Conservation (phyloP, 2,113 vertebrate species). For the Parus major region DNA sequence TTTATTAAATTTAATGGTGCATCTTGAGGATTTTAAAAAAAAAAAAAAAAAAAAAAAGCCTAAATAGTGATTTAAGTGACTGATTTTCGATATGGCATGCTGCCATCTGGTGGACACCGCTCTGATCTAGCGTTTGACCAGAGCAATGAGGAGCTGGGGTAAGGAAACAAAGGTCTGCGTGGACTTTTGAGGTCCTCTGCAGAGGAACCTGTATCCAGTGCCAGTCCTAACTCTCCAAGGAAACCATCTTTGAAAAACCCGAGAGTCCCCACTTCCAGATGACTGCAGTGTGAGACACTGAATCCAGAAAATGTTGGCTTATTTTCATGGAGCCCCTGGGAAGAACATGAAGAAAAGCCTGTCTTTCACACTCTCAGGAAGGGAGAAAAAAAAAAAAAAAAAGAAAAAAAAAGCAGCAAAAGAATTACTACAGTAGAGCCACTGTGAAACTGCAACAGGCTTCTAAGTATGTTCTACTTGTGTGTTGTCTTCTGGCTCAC, state of each 20-base stretch:
- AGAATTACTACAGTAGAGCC: not conserved
- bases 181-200: not conserved
- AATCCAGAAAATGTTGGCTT: not conserved
- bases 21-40: not conserved
- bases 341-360: not conserved
- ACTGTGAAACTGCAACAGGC: not conserved
- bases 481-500: not conserved
- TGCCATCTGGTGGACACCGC: slow-evolving; percentile 64
- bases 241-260: not conserved
- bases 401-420: not conserved
- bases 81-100: slow-evolving; percentile 67
- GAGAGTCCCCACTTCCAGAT: not conserved
- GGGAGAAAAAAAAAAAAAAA: too few species aligned
- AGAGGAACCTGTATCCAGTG: not conserved
- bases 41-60: not conserved
- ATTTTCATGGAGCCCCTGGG: not conserved
- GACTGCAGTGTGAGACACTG: not conserved
- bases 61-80: slow-evolving; percentile 53
- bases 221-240: not conserved
- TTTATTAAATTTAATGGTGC: not conserved
- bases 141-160: not conserved
- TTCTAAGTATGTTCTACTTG: not conserved
- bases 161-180: not conserved
- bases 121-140: not conserved
- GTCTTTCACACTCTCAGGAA: not conserved